Evolutionary conservation across 2,113 vertebrate species (phyloP).

Genomic region (Amphiprion percula): DNA sequence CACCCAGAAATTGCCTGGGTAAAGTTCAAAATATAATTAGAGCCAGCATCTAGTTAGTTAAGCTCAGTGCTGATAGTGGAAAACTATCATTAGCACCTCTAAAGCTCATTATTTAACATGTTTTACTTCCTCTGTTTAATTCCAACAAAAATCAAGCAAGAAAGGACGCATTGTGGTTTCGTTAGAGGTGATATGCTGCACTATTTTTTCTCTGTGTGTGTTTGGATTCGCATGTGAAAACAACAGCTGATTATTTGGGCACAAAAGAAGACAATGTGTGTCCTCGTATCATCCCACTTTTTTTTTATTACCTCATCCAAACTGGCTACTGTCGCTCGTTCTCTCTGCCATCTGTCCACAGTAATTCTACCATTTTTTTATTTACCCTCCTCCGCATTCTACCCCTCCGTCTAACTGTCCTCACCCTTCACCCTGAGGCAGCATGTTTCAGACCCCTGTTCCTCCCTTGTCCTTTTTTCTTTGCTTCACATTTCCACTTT

Average conservation of each 20-base stretch:
- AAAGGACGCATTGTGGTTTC: too few species aligned
- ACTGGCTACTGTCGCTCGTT: slow-evolving; percentile 27
- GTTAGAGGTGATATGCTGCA: neutral
- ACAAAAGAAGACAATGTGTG: slow-evolving; percentile 2
- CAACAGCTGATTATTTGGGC: slow-evolving; percentile 17
- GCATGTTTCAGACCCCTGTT: slow-evolving; percentile 61
- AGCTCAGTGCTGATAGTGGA: too few species aligned
- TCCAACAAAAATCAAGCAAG: too few species aligned
- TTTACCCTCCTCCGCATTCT: neutral
- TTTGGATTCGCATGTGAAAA: neutral
- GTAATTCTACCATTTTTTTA: slow-evolving; percentile 34
- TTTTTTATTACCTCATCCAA: slow-evolving; percentile 21
- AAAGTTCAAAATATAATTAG: too few species aligned
- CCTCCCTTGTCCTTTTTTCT: slow-evolving; percentile 49
- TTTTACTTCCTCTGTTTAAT: too few species aligned
- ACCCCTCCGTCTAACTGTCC: slow-evolving; percentile 5
- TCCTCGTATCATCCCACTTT: slow-evolving; percentile 21
- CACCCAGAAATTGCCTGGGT: too few species aligned
- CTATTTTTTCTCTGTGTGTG: neutral
- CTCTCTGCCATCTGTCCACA: slow-evolving; percentile 56
- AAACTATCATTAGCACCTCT: too few species aligned
- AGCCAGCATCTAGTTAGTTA: too few species aligned
- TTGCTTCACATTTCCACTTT: slow-evolving; percentile 23
- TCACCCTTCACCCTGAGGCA: slow-evolving; percentile 58
- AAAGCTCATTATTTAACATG: too few species aligned